Evolutionary conservation across 2,888 invertebrate genomes (phyloP).

Genomic region (Ectropis crepuscularia): DNA sequence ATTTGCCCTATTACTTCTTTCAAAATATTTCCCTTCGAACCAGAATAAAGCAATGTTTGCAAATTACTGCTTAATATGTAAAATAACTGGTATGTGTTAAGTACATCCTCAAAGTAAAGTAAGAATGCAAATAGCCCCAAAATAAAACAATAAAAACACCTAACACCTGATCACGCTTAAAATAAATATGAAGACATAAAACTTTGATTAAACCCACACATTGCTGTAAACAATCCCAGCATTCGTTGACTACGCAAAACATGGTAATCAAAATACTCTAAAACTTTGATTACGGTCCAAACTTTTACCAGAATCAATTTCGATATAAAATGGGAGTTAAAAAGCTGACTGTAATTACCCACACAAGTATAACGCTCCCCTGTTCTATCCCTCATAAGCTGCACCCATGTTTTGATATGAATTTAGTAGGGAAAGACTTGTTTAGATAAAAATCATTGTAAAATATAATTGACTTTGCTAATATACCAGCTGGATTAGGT

Average conservation of each 20-base stretch:
- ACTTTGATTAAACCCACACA: constrained; percentile 18
- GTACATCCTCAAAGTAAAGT: too few species aligned
- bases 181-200: not conserved
- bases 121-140: too few species aligned
- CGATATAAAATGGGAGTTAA: constrained; percentile 59
- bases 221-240: constrained; percentile 22
- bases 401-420: constrained; percentile 66
- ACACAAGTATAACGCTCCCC: constrained; percentile 55
- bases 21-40: too few species aligned
- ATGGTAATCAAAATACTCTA: constrained; percentile 27
- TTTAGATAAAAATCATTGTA: constrained; percentile 60
- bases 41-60: too few species aligned
- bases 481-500: not conserved
- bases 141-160: too few species aligned
- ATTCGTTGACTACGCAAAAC: constrained; percentile 30
- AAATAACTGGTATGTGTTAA: too few species aligned
- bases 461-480: constrained; percentile 45
- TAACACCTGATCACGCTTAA: too few species aligned
- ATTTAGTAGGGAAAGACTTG: constrained; percentile 61
- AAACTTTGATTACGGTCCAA: constrained; percentile 42
- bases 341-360: constrained; percentile 65
- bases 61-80: too few species aligned
- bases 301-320: constrained; percentile 44
- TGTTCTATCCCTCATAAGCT: constrained; percentile 50
- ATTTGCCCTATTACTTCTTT: too few species aligned